These are phyloP conservation scores for Scortum barcoo DNA, from an alignment of 2,113 vertebrate species.

Conservation along the genomic window DNA sequence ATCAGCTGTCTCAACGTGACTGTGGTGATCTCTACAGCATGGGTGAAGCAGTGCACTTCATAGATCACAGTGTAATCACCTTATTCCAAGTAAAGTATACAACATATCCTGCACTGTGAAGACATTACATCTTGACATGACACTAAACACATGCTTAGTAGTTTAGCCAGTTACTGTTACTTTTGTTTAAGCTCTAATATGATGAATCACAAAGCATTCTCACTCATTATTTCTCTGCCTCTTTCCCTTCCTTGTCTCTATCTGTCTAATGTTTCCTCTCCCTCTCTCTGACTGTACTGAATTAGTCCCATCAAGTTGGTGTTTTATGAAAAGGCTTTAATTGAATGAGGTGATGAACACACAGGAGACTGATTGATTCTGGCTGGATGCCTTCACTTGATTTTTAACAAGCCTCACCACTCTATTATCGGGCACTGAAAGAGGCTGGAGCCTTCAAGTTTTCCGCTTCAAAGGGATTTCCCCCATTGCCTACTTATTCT, in stretches of 20 bases:
- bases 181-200: neutral
- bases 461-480: conserved; percentile 46
- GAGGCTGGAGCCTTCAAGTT: conserved; percentile 24
- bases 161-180: neutral
- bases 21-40: neutral
- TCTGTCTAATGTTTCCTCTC: conserved; percentile 1
- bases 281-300: conserved; percentile 3
- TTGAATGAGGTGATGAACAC: conserved; percentile 70
- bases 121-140: neutral
- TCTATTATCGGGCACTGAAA: conserved; percentile 20
- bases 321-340: conserved; percentile 75
- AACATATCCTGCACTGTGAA: neutral
- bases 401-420: conserved; percentile 51
- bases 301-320: conserved; percentile 51
- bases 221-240: neutral
- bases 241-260: neutral
- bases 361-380: conserved; percentile 76
- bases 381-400: conserved; percentile 56
- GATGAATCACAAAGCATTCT: neutral
- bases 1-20: neutral
- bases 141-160: neutral
- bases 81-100: neutral
- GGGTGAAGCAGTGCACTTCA: neutral
- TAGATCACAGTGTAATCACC: neutral
- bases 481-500: conserved; percentile 2